These are phyloP conservation scores for Prinia subflava DNA, from an alignment of 2,113 vertebrate species.

Conservation along the genomic window DNA sequence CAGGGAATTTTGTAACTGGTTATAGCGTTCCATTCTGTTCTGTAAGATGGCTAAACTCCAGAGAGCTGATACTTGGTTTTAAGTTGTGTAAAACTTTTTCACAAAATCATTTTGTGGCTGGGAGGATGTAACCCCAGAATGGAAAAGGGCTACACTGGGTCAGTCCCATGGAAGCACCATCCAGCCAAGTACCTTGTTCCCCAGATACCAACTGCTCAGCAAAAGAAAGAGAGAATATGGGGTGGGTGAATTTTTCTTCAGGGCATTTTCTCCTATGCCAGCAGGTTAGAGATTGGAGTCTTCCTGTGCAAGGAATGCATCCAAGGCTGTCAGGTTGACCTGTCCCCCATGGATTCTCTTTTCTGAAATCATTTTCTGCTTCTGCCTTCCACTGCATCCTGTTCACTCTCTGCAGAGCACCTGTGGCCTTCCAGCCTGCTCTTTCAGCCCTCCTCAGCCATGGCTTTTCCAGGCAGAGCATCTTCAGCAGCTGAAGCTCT, in stretches of 20 bases:
- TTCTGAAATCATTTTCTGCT: not conserved
- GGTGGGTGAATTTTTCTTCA: not conserved
- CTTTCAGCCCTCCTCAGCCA: not conserved
- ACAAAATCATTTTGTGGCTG: not conserved
- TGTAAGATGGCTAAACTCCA: not conserved
- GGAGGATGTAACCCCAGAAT: not conserved
- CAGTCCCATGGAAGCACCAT: not conserved
- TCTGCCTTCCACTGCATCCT: conserved; percentile 43
- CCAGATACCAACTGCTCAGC: not conserved
- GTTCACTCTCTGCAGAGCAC: not conserved
- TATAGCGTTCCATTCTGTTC: not conserved
- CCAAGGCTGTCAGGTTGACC: not conserved
- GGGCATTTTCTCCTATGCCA: not conserved
- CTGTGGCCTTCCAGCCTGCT: conserved; percentile 12
- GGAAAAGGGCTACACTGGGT: not conserved
- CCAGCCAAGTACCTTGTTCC: not conserved
- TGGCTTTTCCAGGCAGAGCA: not conserved
- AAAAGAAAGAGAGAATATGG: not conserved
- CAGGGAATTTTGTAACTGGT: not conserved
- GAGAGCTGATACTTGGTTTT: not conserved
- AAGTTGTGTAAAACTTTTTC: not conserved
- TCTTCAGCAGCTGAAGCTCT: not conserved
- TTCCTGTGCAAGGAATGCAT: not conserved
- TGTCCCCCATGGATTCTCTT: conserved; percentile 4
- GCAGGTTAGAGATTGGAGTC: not conserved